Evolutionary conservation across 2,113 vertebrate genomes (phyloP).

Genomic region (Microcebus lehilahytsara): DNA sequence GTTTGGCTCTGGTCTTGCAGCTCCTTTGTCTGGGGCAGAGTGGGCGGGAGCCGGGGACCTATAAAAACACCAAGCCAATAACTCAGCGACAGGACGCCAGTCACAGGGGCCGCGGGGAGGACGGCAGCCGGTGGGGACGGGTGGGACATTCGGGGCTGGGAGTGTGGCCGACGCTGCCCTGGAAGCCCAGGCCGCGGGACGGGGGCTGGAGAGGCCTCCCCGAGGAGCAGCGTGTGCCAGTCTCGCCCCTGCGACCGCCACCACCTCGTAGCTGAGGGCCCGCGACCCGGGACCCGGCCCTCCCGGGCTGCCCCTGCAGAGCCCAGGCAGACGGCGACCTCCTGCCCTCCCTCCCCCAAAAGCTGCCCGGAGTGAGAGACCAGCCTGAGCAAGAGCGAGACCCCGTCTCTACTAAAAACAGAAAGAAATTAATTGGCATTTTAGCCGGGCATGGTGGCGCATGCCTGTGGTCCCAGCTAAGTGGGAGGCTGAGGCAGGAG

Average conservation of each 20-base stretch:
- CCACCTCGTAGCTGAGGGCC: neutral
- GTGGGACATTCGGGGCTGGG: neutral
- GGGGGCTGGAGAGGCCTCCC: neutral
- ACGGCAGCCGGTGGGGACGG: neutral
- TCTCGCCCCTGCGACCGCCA: neutral
- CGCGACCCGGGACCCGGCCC: neutral
- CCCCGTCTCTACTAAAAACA: too few species aligned
- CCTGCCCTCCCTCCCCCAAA: too few species aligned
- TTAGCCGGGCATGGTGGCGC: too few species aligned
- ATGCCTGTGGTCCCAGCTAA: too few species aligned
- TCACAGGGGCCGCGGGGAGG: neutral
- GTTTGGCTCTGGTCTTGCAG: conserved; percentile 3
- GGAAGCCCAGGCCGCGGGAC: neutral
- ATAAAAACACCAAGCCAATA: conserved; percentile 57
- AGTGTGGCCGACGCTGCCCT: neutral
- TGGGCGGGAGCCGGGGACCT: neutral
- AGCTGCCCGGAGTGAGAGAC: too few species aligned
- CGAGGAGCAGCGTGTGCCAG: neutral
- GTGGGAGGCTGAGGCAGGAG: too few species aligned
- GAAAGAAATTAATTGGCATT: too few species aligned
- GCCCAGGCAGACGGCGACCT: too few species aligned
- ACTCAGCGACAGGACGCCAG: conserved; percentile 35
- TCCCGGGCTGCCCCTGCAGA: too few species aligned
- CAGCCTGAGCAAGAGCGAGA: too few species aligned
- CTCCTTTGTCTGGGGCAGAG: neutral